phyloP scores from a whole-genome alignment of 2,888 invertebrate genomes.

The Rhyacophila evoluta region DNA sequence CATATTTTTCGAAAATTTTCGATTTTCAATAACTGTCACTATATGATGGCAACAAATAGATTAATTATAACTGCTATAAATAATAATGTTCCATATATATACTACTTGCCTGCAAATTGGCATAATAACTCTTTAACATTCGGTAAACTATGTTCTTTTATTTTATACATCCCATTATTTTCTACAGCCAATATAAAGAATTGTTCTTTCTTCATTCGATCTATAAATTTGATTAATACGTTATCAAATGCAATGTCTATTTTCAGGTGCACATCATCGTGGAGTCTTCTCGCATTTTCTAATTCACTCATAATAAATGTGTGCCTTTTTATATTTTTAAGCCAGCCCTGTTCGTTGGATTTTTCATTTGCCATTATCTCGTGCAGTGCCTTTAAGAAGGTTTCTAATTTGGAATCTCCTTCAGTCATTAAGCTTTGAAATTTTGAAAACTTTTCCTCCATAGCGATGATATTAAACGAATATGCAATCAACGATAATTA shows the following conservation, averaged over 20 bases:
- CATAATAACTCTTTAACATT: not conserved
- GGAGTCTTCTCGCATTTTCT: conserved; percentile 12
- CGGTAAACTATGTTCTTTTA: conserved; percentile 41
- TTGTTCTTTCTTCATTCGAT: conserved; percentile 27
- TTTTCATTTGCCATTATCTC: not conserved
- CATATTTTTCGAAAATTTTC: no score
- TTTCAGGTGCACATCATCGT: conserved; percentile 21
- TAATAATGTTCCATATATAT: no score
- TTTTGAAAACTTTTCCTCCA: not conserved
- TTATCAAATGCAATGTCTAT: conserved; percentile 13
- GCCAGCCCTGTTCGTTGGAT: not conserved
- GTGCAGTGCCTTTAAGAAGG: not conserved
- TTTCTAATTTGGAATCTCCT: not conserved
- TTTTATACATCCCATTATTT: conserved; percentile 25
- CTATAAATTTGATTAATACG: not conserved
- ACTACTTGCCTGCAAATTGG: conserved; percentile 29
- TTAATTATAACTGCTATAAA: no score
- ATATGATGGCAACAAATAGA: no score
- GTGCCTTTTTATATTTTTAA: not conserved
- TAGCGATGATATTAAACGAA: no score
- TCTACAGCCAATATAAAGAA: conserved; percentile 23
- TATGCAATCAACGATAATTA: no score
- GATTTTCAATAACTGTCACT: no score
- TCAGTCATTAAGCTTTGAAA: not conserved
- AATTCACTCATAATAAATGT: conserved; percentile 29